Evolutionary conservation across 1,140 invertebrate genomes (phyloP).

Genomic region (Limonius californicus): DNA sequence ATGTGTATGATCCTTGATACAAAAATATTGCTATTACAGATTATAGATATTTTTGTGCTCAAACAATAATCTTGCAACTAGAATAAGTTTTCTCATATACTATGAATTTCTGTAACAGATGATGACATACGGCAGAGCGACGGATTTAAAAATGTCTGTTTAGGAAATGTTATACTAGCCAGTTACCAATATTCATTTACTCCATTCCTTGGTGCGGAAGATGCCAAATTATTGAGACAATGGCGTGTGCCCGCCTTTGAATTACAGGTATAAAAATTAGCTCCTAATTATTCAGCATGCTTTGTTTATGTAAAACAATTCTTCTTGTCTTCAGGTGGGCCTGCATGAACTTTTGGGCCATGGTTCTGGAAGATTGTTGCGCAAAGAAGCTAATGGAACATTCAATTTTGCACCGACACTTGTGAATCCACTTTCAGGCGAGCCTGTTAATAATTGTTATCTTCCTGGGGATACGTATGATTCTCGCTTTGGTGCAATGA

Average conservation of each 20-base stretch:
- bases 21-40: too few relatives aligned
- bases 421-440: slow-evolving; percentile 70
- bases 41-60: too few relatives aligned
- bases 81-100: too few relatives aligned
- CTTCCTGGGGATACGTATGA: slow-evolving; percentile 87
- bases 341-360: slow-evolving; percentile 93
- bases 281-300: slow-evolving; percentile 54
- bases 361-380: slow-evolving; percentile 90
- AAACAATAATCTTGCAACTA: too few relatives aligned
- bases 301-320: neutral
- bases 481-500: slow-evolving; percentile 82
- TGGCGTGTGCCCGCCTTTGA: slow-evolving; percentile 71
- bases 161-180: slow-evolving; percentile 90
- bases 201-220: slow-evolving; percentile 72
- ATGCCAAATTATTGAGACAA: slow-evolving; percentile 69
- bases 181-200: slow-evolving; percentile 75
- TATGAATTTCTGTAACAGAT: too few relatives aligned
- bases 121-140: slow-evolving; percentile 91
- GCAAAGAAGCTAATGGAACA: slow-evolving; percentile 67
- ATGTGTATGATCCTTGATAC: too few relatives aligned
- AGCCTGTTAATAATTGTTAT: slow-evolving; percentile 67
- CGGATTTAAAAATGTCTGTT: slow-evolving; percentile 95
- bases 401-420: slow-evolving; percentile 75
- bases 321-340: slow-evolving; percentile 65
- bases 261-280: slow-evolving; percentile 62